phyloP scores from a whole-genome alignment of 2,113 vertebrate species.

The Brienomyrus brachyistius region DNA sequence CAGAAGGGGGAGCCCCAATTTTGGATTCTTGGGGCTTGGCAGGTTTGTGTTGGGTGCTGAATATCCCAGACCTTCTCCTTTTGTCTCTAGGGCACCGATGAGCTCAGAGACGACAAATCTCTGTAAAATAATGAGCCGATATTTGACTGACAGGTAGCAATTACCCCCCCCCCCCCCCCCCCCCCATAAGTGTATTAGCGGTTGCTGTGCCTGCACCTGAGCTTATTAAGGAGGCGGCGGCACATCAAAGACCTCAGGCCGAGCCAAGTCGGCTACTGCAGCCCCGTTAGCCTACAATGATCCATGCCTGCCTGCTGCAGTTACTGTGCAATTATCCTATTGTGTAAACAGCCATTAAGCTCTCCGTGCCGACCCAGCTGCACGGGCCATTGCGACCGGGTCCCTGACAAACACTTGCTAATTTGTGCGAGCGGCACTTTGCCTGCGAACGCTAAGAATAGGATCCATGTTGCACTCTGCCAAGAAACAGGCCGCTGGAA shows the following conservation, averaged over 20 bases:
- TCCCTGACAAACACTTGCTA: conserved; percentile 27
- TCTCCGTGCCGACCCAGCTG: conserved; percentile 17
- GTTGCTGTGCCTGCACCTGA: conserved; percentile 14
- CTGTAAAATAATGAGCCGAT: neutral
- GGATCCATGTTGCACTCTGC: conserved; percentile 13
- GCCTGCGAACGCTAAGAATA: conserved; percentile 4
- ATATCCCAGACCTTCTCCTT: neutral
- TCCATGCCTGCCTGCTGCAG: neutral
- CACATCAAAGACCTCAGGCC: neutral
- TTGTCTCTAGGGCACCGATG: neutral
- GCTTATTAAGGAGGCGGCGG: neutral
- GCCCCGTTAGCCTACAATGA: neutral
- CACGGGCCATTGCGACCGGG: conserved; percentile 32
- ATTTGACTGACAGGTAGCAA: conserved; percentile 15
- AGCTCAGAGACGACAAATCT: neutral
- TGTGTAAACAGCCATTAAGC: conserved; percentile 55
- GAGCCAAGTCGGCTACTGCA: neutral
- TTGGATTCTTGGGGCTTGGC: neutral
- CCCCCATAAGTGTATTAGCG: neutral
- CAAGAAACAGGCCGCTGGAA: neutral
- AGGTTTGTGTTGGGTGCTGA: neutral
- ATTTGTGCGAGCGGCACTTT: conserved; percentile 28
- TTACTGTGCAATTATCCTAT: conserved; percentile 48
- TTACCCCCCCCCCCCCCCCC: neutral
- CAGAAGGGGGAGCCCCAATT: neutral